phyloP scores from a whole-genome alignment of 2,888 invertebrate genomes.

The Lithosia quadra region DNA sequence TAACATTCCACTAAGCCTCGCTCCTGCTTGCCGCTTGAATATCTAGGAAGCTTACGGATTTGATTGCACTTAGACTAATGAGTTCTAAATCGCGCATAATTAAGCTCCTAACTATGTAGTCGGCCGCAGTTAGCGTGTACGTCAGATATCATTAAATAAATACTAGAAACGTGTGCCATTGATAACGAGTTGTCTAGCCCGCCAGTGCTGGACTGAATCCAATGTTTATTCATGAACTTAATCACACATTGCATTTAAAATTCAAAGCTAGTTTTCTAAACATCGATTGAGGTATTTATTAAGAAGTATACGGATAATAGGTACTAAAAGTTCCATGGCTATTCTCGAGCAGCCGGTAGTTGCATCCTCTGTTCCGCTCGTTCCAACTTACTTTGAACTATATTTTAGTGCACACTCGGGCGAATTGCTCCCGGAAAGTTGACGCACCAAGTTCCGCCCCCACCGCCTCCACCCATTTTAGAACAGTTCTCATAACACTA shows the following conservation, averaged over 20 bases:
- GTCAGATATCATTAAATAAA: slow-evolving; percentile 10
- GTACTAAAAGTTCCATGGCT: slow-evolving; percentile 57
- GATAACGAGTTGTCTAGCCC: slow-evolving; percentile 18
- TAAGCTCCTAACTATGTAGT: slow-evolving; percentile 11
- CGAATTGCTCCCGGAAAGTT: slow-evolving; percentile 68
- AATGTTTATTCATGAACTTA: slow-evolving; percentile 13
- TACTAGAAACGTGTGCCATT: slow-evolving; percentile 14
- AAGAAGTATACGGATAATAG: slow-evolving; percentile 53
- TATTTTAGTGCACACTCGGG: slow-evolving; percentile 70
- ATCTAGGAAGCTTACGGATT: slow-evolving; percentile 46
- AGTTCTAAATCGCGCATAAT: slow-evolving; percentile 40
- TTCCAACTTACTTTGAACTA: slow-evolving; percentile 74
- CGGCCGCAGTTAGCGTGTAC: not conserved
- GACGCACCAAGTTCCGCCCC: slow-evolving; percentile 58
- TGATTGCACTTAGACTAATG: slow-evolving; percentile 56
- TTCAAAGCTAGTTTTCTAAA: slow-evolving; percentile 21
- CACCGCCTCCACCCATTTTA: slow-evolving; percentile 52
- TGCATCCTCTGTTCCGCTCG: slow-evolving; percentile 52
- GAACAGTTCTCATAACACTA: slow-evolving; percentile 64
- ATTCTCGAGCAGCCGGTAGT: slow-evolving; percentile 53
- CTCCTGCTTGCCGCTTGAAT: slow-evolving; percentile 21
- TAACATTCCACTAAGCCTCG: slow-evolving; percentile 37
- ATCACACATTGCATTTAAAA: slow-evolving; percentile 16
- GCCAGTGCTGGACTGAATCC: slow-evolving; percentile 4
- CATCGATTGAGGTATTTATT: slow-evolving; percentile 19